Evolutionary conservation across 1,140 invertebrate genomes (phyloP).

Genomic region (Megalopta genalis): DNA sequence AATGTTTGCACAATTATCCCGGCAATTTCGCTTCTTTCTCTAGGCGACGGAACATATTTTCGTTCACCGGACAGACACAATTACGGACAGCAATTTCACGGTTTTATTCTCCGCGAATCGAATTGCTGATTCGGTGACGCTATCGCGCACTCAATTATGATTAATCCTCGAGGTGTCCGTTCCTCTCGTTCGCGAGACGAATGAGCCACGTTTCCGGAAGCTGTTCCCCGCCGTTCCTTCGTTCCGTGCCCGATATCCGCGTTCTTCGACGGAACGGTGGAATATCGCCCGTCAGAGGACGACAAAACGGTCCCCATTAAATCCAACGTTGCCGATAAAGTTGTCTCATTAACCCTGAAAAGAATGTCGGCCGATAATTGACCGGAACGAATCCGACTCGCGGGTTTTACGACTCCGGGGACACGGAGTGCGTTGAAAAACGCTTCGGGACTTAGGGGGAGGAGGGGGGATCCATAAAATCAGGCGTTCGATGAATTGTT

Average conservation of each 20-base stretch:
- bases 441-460: neutral
- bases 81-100: no score
- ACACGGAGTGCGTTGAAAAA: neutral
- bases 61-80: neutral
- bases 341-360: neutral
- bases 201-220: slow-evolving; percentile 18
- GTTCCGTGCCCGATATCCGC: neutral
- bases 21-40: no score
- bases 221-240: neutral
- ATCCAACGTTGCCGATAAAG: neutral
- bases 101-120: no score
- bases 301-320: neutral
- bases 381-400: neutral
- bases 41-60: no score
- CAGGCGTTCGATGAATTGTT: neutral
- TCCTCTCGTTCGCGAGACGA: slow-evolving; percentile 53
- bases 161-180: slow-evolving; percentile 51
- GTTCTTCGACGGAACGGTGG: neutral
- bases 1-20: neutral
- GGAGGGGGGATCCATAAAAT: neutral
- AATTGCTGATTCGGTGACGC: slow-evolving; percentile 19
- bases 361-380: neutral
- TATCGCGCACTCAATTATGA: slow-evolving; percentile 25
- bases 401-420: no score
- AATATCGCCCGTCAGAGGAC: neutral